Conservation (phyloP, 2,888 invertebrate species). For the Diadegma fenestrale region DNA sequence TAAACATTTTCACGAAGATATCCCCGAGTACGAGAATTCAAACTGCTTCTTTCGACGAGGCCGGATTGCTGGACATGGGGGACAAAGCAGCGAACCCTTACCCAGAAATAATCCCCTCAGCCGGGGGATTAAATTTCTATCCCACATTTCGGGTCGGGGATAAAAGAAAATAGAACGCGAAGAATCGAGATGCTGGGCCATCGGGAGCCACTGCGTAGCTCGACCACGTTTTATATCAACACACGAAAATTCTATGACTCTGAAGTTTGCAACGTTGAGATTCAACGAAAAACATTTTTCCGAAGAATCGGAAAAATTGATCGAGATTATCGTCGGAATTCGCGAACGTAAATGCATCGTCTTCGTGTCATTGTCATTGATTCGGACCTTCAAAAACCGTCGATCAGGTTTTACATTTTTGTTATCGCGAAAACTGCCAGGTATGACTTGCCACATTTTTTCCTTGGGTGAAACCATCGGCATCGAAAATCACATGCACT, state of each 20-base stretch:
- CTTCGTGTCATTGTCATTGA: too few species aligned
- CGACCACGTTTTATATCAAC: not conserved
- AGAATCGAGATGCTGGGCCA: not conserved
- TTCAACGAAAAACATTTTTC: too few species aligned
- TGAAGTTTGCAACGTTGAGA: too few species aligned
- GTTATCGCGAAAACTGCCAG: not conserved
- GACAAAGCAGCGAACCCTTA: not conserved
- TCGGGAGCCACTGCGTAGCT: not conserved
- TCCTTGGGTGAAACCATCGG: not conserved
- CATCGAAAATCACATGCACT: not conserved
- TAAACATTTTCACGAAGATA: conserved; percentile 8
- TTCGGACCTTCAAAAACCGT: not conserved
- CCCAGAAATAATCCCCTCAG: not conserved
- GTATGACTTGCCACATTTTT: not conserved
- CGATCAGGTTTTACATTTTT: not conserved
- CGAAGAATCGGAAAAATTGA: not conserved
- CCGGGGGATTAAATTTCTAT: conserved; percentile 4
- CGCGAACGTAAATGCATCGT: not conserved
- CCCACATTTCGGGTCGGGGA: not conserved
- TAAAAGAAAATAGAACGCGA: not conserved
- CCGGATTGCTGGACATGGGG: not conserved
- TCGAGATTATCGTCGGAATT: not conserved
- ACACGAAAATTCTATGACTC: not conserved
- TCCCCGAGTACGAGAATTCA: not conserved
- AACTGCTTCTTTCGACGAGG: not conserved